These are phyloP conservation scores for Taurulus bubalis DNA, from an alignment of 2,113 vertebrate genomes.

Conservation along the genomic window DNA sequence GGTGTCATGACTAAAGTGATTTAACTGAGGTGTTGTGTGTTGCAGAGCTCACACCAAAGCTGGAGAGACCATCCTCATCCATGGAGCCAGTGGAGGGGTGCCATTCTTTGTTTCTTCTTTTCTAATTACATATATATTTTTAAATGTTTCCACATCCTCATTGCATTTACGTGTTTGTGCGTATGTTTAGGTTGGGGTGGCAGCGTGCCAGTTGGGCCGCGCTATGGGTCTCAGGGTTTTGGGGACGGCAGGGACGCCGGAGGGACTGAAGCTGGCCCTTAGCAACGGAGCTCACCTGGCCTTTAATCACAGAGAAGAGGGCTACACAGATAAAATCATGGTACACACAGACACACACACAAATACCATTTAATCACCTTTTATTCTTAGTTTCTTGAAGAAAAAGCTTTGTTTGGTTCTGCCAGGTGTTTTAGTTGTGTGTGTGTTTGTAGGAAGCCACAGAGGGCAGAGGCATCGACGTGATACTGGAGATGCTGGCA, in stretches of 20 bases:
- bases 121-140: neutral
- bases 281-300: conserved; percentile 88
- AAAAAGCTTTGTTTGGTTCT: neutral
- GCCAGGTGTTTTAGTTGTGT: neutral
- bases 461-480: conserved; percentile 82
- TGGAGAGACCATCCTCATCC: conserved; percentile 90
- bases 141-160: neutral
- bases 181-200: conserved; percentile 87
- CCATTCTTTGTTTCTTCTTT: neutral
- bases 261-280: conserved; percentile 85
- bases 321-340: conserved; percentile 89
- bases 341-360: conserved; percentile 72
- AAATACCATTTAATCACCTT: neutral
- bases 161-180: neutral
- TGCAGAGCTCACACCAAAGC: conserved; percentile 86
- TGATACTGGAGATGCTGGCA: conserved; percentile 96
- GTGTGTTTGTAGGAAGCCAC: conserved; percentile 81
- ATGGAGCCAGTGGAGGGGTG: conserved; percentile 96
- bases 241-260: conserved; percentile 91
- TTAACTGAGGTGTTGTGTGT: conserved; percentile 6
- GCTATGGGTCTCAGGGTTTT: conserved; percentile 89
- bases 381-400: too few relatives aligned
- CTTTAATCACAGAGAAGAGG: conserved; percentile 91
- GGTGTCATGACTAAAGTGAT: neutral
- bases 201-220: conserved; percentile 90